Conservation (phyloP, 2,888 invertebrate genomes). For the Xylocampa areola region DNA sequence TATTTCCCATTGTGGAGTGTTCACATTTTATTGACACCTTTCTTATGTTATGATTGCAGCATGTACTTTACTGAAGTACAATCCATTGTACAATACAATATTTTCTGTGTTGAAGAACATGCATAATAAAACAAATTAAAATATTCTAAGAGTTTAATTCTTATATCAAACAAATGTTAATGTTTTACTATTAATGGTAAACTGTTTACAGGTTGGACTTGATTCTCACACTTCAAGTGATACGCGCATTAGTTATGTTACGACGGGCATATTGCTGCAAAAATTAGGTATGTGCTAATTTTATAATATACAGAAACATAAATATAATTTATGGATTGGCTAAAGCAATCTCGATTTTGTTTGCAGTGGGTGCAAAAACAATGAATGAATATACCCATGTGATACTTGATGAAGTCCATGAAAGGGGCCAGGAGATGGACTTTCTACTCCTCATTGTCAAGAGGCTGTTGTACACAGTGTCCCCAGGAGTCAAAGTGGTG, state of each 20-base stretch:
- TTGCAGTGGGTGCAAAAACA: constrained; percentile 90
- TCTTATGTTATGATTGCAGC: no score
- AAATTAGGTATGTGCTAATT: constrained; percentile 87
- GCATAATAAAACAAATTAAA: no score
- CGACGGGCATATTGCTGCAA: constrained; percentile 96
- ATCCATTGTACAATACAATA: no score
- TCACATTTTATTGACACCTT: no score
- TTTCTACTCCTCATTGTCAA: constrained; percentile 95
- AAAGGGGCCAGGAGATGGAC: constrained; percentile 97
- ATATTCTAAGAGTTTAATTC: no score
- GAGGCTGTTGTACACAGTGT: constrained; percentile 91
- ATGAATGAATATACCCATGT: constrained; percentile 96
- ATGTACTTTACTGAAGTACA: no score
- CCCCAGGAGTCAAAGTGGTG: constrained; percentile 85
- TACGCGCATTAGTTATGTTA: constrained; percentile 95
- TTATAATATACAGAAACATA: not conserved
- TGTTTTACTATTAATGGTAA: not conserved
- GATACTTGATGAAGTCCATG: constrained; percentile 98
- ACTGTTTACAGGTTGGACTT: constrained; percentile 91
- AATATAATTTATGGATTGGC: not conserved
- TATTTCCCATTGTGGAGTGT: no score
- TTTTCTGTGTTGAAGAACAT: no score
- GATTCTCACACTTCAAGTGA: constrained; percentile 90
- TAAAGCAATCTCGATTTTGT: constrained; percentile 13
- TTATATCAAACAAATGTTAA: no score